phyloP scores from a whole-genome alignment of 2,797 vertebrate genomes.

The Siniperca undulata region DNA sequence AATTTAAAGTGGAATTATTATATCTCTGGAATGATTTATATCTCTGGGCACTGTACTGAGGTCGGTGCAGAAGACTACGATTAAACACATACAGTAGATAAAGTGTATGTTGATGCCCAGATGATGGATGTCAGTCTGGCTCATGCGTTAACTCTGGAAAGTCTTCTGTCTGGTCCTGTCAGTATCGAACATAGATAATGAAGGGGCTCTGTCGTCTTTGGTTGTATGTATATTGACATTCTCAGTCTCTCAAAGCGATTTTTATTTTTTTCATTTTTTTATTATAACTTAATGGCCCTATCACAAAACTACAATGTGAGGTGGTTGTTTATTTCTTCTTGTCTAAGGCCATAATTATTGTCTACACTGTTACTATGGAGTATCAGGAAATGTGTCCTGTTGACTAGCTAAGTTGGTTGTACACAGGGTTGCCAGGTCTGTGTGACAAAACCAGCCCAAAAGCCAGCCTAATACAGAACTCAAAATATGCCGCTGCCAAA shows the following conservation, averaged over 20 bases:
- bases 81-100: not conserved
- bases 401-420: not conserved
- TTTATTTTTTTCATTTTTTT: no score
- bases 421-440: no score
- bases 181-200: not conserved
- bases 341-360: not conserved
- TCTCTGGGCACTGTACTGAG: not conserved
- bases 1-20: not conserved
- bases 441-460: no score
- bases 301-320: not conserved
- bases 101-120: not conserved
- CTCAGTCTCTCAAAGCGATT: not conserved
- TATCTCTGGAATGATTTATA: not conserved
- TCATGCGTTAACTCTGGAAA: not conserved
- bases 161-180: not conserved
- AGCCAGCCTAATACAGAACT: no score
- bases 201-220: not conserved
- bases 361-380: not conserved
- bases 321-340: not conserved
- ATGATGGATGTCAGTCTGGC: not conserved
- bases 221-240: not conserved
- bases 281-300: not conserved
- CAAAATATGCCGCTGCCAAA: no score
- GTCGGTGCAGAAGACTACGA: not conserved
- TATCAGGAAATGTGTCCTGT: not conserved